Percentiles rank a stretch among this genome's conserved stretches.
These are phyloP conservation scores for Cacoxenus indagator DNA, from an alignment of 2,888 invertebrate genomes.

Conservation along the genomic window DNA sequence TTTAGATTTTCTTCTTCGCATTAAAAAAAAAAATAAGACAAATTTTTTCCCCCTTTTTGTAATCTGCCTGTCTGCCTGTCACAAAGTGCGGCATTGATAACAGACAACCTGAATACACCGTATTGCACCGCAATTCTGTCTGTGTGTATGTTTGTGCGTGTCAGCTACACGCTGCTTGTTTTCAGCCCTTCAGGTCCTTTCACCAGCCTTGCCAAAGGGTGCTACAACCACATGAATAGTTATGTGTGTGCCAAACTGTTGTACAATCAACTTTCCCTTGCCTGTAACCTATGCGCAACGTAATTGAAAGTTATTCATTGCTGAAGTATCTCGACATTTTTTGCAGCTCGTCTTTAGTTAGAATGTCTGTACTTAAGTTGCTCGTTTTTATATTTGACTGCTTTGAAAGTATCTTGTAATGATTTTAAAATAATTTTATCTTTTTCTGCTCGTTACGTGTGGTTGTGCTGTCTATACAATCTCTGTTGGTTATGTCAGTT, in stretches of 20 bases:
- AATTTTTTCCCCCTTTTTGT: background rate
- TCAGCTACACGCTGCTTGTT: constrained; percentile 48
- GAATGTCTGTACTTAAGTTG: constrained; percentile 55
- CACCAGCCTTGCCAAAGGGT: background rate
- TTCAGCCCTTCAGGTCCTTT: constrained; percentile 59
- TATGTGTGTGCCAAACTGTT: constrained; percentile 36
- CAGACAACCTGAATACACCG: background rate
- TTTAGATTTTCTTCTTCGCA: background rate
- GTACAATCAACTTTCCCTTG: constrained; percentile 51
- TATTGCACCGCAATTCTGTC: background rate
- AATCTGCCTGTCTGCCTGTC: constrained; percentile 2
- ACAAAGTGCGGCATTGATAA: constrained; percentile 20
- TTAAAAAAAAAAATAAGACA: too few relatives aligned
- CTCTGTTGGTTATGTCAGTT: too few relatives aligned
- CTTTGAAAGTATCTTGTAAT: constrained; percentile 50
- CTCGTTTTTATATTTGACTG: constrained; percentile 50
- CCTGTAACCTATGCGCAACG: background rate
- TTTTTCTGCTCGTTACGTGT: too few relatives aligned
- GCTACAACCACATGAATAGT: background rate
- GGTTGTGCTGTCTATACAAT: too few relatives aligned
- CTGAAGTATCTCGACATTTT: too few relatives aligned
- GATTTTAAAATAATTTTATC: too few relatives aligned
- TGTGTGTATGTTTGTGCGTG: background rate
- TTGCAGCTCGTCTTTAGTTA: constrained; percentile 45
- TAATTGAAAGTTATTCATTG: constrained; percentile 46